Conservation (phyloP, 2,888 invertebrate genomes). For the Antheraea yamamai region DNA sequence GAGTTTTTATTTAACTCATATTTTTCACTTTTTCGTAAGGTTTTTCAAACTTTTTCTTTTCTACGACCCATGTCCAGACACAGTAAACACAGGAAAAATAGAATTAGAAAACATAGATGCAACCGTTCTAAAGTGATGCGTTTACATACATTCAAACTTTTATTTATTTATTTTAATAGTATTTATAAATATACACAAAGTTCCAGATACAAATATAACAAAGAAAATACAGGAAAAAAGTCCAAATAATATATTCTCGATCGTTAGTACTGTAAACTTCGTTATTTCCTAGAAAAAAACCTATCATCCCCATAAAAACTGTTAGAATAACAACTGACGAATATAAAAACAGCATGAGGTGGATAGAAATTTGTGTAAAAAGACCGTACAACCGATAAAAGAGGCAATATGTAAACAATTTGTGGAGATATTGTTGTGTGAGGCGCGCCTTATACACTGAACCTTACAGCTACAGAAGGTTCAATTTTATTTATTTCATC, state of each 20-base stretch:
- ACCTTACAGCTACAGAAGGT: slow-evolving; percentile 18
- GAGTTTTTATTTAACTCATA: too few relatives aligned
- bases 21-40: too few relatives aligned
- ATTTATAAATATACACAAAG: not conserved
- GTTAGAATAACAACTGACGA: not conserved
- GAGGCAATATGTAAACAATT: slow-evolving; percentile 24
- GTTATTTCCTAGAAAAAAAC: not conserved
- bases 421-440: slow-evolving; percentile 22
- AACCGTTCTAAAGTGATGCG: too few relatives aligned
- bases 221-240: not conserved
- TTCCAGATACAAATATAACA: not conserved
- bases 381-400: slow-evolving; percentile 6
- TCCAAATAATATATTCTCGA: not conserved
- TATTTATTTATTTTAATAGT: too few relatives aligned
- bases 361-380: slow-evolving; percentile 15
- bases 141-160: too few relatives aligned
- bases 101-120: too few relatives aligned
- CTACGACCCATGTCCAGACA: too few relatives aligned
- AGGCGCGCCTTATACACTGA: slow-evolving; percentile 4
- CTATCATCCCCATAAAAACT: not conserved
- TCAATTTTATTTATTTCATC: not conserved
- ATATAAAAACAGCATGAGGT: slow-evolving; percentile 10
- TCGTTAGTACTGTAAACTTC: not conserved
- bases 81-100: too few relatives aligned
- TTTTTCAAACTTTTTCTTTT: too few relatives aligned